phyloP scores from a whole-genome alignment of 2,113 vertebrate species.

The Pterophyllum scalare region DNA sequence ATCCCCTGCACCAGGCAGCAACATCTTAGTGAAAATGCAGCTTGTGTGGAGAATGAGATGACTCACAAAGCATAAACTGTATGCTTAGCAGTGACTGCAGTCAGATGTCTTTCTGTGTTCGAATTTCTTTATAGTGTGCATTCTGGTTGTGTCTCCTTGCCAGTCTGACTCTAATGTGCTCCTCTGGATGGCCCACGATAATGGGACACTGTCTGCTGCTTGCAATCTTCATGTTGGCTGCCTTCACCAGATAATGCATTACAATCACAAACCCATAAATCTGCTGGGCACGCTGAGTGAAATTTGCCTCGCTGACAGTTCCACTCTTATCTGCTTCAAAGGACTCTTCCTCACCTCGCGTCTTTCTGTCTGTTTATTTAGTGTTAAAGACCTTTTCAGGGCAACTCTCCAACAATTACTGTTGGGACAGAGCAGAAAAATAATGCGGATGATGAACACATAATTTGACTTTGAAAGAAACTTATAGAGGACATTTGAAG shows the following conservation, averaged over 20 bases:
- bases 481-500: background rate
- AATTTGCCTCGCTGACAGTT: slow-evolving; percentile 40
- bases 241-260: slow-evolving; percentile 52
- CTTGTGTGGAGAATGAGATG: background rate
- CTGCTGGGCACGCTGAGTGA: slow-evolving; percentile 31
- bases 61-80: background rate
- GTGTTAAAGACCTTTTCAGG: slow-evolving; percentile 24
- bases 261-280: slow-evolving; percentile 55
- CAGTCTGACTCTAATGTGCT: slow-evolving; percentile 38
- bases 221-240: slow-evolving; percentile 57
- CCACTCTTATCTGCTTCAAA: slow-evolving; percentile 44
- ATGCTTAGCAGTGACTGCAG: background rate
- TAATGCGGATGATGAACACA: slow-evolving; percentile 31
- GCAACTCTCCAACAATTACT: slow-evolving; percentile 35
- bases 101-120: background rate
- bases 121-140: slow-evolving; percentile 23
- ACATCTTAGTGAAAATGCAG: background rate
- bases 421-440: slow-evolving; percentile 24
- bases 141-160: slow-evolving; percentile 3
- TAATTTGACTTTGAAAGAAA: slow-evolving; percentile 24
- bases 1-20: background rate
- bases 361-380: slow-evolving; percentile 29
- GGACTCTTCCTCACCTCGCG: slow-evolving; percentile 29
- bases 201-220: slow-evolving; percentile 27
- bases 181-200: slow-evolving; percentile 54